phyloP scores from a whole-genome alignment of 2,888 invertebrate species.

The Patella ulyssiponensis region DNA sequence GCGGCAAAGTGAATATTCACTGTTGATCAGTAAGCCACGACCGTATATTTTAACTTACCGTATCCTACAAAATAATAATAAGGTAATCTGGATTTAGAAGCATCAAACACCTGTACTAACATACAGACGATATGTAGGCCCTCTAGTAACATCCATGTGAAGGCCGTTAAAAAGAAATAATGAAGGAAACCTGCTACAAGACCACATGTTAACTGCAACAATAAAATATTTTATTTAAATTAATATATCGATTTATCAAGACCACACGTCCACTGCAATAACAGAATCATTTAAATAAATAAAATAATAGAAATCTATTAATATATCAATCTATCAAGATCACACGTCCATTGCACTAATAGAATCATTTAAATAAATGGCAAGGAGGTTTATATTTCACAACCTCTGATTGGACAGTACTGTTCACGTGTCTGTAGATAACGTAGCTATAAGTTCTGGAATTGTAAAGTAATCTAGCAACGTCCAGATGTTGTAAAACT shows the following conservation, averaged over 20 bases:
- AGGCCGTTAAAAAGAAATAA: conserved; percentile 59
- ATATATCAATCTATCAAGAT: no score
- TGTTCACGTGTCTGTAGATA: no score
- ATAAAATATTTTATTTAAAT: not conserved
- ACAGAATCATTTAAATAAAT: not conserved
- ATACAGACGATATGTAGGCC: conserved; percentile 61
- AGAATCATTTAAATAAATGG: not conserved
- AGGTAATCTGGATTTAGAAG: conserved; percentile 53
- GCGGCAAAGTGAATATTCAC: no score
- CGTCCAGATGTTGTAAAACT: no score
- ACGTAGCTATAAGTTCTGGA: no score
- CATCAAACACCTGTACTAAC: conserved; percentile 62
- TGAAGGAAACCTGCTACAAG: conserved; percentile 59
- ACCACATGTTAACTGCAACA: conserved; percentile 53
- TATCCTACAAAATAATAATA: conserved; percentile 60
- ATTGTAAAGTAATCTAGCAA: no score
- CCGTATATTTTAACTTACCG: conserved; percentile 42
- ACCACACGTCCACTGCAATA: not conserved
- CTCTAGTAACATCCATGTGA: conserved; percentile 64
- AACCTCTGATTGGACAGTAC: no score
- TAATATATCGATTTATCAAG: not conserved
- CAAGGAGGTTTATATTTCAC: no score
- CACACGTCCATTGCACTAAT: no score
- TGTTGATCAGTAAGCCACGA: no score
- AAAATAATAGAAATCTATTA: no score